Base-by-base conservation (phyloP, 1,140 invertebrate genomes). In the Drosophila equinoxialis region DNA sequence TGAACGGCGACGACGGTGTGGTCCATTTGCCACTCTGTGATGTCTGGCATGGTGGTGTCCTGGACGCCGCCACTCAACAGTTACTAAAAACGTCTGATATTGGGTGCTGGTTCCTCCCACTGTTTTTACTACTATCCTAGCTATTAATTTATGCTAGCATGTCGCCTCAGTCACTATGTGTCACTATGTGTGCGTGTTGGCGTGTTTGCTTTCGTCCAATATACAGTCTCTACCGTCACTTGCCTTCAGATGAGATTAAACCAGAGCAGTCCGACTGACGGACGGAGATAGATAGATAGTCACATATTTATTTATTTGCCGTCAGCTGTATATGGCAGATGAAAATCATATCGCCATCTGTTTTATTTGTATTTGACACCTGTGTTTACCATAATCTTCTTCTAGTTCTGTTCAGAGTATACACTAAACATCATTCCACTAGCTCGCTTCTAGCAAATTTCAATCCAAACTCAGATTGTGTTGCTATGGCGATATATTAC, bases 1-100 rank as follows among this genome's bases (percentile, higher is more conserved):
- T 74, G 76, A 74, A 78, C 75, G 75, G 58, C 63, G 71, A 55
- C 35, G 65, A 71, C 35, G 65, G 71, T 51, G 63, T 51, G 57
- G 57, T 37, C 57, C 57, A 17, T 59, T 59, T 17, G 57, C 57
- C 14, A 37, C 6, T 30, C 5, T 30, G 30, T 30, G 30, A 30
- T 30, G 30, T 5, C 30, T 30, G 30, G 30, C 30, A 30, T 30
- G 5, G 30, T 1, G 5, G 5, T 30, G 30, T 30, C 30, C 30
- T 30, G 30, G 30, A 30, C 30, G 30, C 30, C 30, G 30, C 30
- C 30, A 59, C 57, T 59, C 33, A 37, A 59, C 33, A 59, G 33
- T 59, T 59, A 37, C 57, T 35, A 37, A 20, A 51, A 48, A 17
- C 45, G 45, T 8, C 45, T 14, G 14, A 48, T 3, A 8, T 17